These are phyloP conservation scores for Bothrops jararaca DNA, from an alignment of 2,113 vertebrate species.

Conservation along the genomic window DNA sequence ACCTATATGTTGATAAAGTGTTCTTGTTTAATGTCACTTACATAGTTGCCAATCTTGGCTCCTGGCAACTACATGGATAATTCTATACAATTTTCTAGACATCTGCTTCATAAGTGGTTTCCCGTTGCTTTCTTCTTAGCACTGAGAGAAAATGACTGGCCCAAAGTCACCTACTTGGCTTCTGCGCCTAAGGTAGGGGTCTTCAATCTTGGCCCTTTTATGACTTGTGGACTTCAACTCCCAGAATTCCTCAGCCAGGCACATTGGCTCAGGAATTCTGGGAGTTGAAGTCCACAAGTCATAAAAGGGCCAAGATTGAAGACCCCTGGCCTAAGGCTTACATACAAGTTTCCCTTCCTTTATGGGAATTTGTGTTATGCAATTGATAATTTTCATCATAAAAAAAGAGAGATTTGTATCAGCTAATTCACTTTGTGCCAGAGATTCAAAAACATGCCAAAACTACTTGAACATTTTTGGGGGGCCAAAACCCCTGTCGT, in stretches of 20 bases:
- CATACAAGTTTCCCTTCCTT: not conserved
- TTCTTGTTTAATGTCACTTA: not conserved
- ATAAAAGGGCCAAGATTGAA: no score
- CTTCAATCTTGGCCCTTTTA: no score
- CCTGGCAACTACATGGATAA: not conserved
- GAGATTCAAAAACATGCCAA: not conserved
- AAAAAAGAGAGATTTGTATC: not conserved
- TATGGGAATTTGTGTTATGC: not conserved
- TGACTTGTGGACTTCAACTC: no score
- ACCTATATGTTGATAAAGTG: not conserved
- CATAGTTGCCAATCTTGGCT: not conserved
- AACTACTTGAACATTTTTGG: not conserved
- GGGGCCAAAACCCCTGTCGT: not conserved
- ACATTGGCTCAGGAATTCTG: no score
- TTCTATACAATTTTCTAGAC: not conserved
- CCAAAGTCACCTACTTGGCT: not conserved
- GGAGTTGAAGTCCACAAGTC: no score
- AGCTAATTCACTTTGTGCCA: not conserved
- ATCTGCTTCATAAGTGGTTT: not conserved
- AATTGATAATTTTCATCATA: not conserved
- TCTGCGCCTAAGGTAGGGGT: not conserved
- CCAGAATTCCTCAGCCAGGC: no score
- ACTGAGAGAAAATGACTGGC: not conserved
- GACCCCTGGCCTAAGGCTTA: no score
- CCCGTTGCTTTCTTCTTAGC: not conserved